Evolutionary conservation across 2,888 invertebrate genomes (phyloP), one percentile per base, ranked within the genome.

Genomic region (Elaeidobius kamerunicus): DNA sequence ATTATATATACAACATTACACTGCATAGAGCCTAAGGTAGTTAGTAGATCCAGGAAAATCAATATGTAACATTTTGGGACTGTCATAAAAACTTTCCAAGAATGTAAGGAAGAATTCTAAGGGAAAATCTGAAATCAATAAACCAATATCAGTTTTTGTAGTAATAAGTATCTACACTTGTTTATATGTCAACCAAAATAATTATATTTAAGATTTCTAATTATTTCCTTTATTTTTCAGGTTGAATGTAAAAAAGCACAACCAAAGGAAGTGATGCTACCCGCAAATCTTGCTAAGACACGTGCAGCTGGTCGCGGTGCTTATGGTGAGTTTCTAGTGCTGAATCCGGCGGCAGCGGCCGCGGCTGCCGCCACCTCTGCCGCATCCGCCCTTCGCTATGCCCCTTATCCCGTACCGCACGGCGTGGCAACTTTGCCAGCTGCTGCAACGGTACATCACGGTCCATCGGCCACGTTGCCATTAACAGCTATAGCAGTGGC

Each of bases 171-270:
- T n/a, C n/a, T n/a, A n/a, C n/a, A n/a, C n/a, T n/a, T n/a, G n/a
- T n/a, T n/a, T n/a, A n/a, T 27, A 27, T 27, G 27, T 27, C 5
- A 27, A 9, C 6, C 27, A 27, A 27, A 19, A n/a, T 19, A 4
- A n/a, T n/a, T n/a, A n/a, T n/a, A n/a, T n/a, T n/a, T n/a, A n/a
- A n/a, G n/a, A n/a, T n/a, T n/a, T n/a, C n/a, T n/a, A n/a, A n/a
- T n/a, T n/a, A n/a, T 39, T 38, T 17, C 20, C 27, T 34, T 55
- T 56, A 58, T 63, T 64, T 76, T 78, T 34, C 81, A 98, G 97
- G 97, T 98, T 80, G 98, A 98, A 82, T 97, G 97, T 83, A 98
- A 98, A 86, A 98, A 98, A 79, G 99, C 99, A 72, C 99, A 99
- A 80, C 99, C 99, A 62, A 99, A 99, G 82, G 99, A 99, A 83